Evolutionary conservation across 1,140 invertebrate genomes (phyloP), one percentile per base, ranked within the genome.

Genomic region (Pantala flavescens): DNA sequence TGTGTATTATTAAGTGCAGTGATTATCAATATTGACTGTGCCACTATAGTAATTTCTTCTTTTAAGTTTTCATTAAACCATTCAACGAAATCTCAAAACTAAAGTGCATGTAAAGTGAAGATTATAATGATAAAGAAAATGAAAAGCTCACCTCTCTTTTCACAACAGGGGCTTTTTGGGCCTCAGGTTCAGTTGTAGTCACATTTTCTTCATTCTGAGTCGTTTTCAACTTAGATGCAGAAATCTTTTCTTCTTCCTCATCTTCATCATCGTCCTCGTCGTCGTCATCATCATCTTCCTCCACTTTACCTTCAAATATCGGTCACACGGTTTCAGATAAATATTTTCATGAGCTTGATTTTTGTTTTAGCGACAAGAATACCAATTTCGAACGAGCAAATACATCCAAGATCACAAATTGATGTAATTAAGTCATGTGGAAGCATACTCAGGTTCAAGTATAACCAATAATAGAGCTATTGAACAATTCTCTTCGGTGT

Each of bases 291-390:
- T 81, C 83, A 78, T 78, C 76, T 21, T 84, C 84, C 77, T 83
- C 86, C 70, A 84, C 82, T 82, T 86, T 85, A 71, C 84, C 83
- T 71, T 84, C 82, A 43, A 86, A 82, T 43, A 84, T 81, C 11
- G 86, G 85, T 76, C 86, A 84, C 24, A 79, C 81, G 83, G 77
- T 86, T 85, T 85, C 84, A 78, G 87, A 87, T 72, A 19, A 70
- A 76, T 87, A 85, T 73, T 73, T 74, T 73, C 16, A 49, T 14
- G 2, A 24, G 21, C 42, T 5, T 19, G 3, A n/a, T n/a, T 23
- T 70, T 36, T 5, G 28, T n/a, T n/a, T n/a, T n/a, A n/a, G n/a
- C n/a, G n/a, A n/a, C n/a, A n/a, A n/a, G n/a, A 73, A 19, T 42
- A 16, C 23, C 24, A 72, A 23, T 74, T 7, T 12, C 74, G n/a